Base-by-base conservation (phyloP, 2,113 vertebrate species). In the Elachura formosa region DNA sequence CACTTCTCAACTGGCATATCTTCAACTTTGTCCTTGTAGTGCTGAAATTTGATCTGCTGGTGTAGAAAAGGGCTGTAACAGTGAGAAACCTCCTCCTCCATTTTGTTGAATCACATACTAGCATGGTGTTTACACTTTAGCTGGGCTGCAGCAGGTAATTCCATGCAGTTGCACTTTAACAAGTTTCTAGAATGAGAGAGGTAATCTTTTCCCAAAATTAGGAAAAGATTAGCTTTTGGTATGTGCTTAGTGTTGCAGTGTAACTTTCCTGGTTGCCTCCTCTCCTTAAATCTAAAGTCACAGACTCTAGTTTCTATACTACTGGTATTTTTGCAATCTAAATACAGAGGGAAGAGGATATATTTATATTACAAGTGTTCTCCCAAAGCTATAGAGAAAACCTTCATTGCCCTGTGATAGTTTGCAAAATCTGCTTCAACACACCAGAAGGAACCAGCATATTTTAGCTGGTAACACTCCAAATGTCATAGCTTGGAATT, bases 381-480 rank as follows among this genome's bases (percentile, higher is more conserved):
- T 84, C 31, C 71, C 34, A 29, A 90, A 92, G 86, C 84, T 94
- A 73, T 72, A 45, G 77, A 64, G 84, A 89, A 94, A 87, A 89
- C 80, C 54, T 84, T 92, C 5, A 0, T 48, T 0, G 0, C 84
- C 76, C 84, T 0, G 5, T 94, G 91, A 93, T 64, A 94, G 68
- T 82, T 87, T 87, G 90, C 80, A 87, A 84, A 96, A 93, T 92
- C 76, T 14, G 2, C 77, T 84, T 61, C 64, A 92, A 93, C 73
- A 78, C 89, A 63, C 93, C 95, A 95, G 87, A 94, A 94, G 96
- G 94, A 89, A 84, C 31, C 89, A 91, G 81, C 96, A 96, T 94
- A 92, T 96, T 97, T 96, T 92, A 94, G 76, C 68, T 96, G 80
- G 84, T 95, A 92, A 72, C 83, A 61, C 73, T 96, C 69, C 94